Percentiles rank a stretch among this genome's conserved stretches.
Conservation (phyloP, 2,797 vertebrate species). For the Centroberyx gerrardi region DNA sequence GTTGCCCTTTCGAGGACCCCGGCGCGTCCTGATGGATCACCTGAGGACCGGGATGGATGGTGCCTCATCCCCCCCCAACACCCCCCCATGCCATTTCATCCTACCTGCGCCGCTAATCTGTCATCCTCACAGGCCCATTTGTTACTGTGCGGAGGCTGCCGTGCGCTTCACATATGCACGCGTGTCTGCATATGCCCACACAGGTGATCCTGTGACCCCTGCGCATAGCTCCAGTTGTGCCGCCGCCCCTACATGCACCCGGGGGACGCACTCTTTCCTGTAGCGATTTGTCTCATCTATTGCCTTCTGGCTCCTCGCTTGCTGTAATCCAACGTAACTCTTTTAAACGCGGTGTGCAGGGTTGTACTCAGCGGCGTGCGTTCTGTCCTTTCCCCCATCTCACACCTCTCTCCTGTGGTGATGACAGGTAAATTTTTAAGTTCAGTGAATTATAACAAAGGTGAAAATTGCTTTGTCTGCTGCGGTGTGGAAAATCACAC, state of each 20-base stretch:
- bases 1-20: conserved; percentile 74
- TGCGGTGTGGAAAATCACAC: conserved; percentile 9
- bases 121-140: conserved; percentile 73
- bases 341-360: conserved; percentile 25
- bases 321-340: conserved; percentile 27
- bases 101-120: conserved; percentile 67
- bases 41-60: conserved; percentile 74
- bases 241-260: conserved; percentile 37
- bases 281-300: conserved; percentile 62
- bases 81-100: conserved; percentile 74
- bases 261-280: conserved; percentile 40
- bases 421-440: conserved; percentile 4
- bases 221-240: conserved; percentile 25
- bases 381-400: neutral
- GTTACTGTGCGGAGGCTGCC: conserved; percentile 46
- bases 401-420: neutral
- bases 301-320: conserved; percentile 8
- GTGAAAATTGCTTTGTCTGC: conserved; percentile 45
- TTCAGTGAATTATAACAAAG: conserved; percentile 1
- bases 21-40: conserved; percentile 80
- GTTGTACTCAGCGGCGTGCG: conserved; percentile 1
- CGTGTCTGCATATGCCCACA: conserved; percentile 63
- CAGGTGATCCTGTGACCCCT: conserved; percentile 61
- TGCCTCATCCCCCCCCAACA: conserved; percentile 29
- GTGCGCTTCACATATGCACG: conserved; percentile 31